A percentile compares a stretch with the other conserved stretches of the same genome.
These are phyloP conservation scores for Borostomias antarcticus DNA, from an alignment of 2,797 vertebrate genomes.

Conservation along the genomic window DNA sequence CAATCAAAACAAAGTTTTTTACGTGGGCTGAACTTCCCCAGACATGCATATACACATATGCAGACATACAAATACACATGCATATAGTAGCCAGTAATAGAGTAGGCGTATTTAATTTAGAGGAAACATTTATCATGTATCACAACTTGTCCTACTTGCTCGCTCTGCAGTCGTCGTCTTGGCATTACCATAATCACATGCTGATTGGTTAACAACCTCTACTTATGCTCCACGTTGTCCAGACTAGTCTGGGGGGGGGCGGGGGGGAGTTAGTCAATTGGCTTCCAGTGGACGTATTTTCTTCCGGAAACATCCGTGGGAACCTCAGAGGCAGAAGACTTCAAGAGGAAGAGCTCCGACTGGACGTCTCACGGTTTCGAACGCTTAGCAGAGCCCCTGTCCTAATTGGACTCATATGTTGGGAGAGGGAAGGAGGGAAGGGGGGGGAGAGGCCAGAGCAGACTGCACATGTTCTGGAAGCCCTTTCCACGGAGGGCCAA, in stretches of 20 bases:
- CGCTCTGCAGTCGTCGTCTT: constrained; percentile 46
- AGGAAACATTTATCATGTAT: constrained; percentile 46
- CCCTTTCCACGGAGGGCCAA: constrained; percentile 13
- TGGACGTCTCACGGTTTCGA: constrained; percentile 24
- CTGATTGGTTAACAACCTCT: constrained; percentile 55
- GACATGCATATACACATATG: neutral
- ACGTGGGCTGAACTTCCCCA: too few relatives aligned
- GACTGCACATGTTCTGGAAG: constrained; percentile 38
- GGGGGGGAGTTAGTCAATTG: constrained; percentile 31
- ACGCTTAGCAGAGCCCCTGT: constrained; percentile 30
- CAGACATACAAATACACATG: too few relatives aligned
- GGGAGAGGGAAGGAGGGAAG: too few relatives aligned
- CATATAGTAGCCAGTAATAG: constrained; percentile 19
- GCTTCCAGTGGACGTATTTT: constrained; percentile 44
- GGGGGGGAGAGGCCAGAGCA: neutral
- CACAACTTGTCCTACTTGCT: constrained; percentile 48
- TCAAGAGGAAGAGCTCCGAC: constrained; percentile 1
- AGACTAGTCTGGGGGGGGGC: too few relatives aligned
- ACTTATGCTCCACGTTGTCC: constrained; percentile 51
- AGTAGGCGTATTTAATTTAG: constrained; percentile 31
- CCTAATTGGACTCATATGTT: constrained; percentile 58
- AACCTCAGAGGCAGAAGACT: constrained; percentile 65
- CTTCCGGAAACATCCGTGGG: constrained; percentile 30
- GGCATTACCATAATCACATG: constrained; percentile 61
- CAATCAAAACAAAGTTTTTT: too few relatives aligned